Evolutionary conservation across 2,113 vertebrate species (phyloP).

Genomic region (Rhagologus leucostigma): DNA sequence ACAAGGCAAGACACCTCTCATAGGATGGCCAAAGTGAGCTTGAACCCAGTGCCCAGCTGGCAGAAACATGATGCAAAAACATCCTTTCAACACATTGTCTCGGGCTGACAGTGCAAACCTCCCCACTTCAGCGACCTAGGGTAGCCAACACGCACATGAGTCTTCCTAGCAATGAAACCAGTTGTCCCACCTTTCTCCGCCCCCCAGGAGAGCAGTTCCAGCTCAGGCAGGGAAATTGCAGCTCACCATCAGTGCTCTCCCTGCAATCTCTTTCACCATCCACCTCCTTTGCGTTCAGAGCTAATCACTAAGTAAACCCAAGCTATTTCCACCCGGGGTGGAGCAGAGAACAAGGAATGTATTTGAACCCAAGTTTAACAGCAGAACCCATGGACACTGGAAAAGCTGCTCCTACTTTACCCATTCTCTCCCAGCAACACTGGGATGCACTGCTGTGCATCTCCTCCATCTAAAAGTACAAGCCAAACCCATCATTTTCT

Average conservation of each 20-base stretch:
- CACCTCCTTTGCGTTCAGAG: background rate
- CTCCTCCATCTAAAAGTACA: background rate
- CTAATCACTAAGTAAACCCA: background rate
- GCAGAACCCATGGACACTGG: background rate
- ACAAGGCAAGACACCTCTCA: background rate
- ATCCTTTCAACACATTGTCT: background rate
- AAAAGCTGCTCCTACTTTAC: background rate
- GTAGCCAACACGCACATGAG: background rate
- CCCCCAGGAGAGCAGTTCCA: background rate
- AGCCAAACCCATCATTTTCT: background rate
- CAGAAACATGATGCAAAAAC: background rate
- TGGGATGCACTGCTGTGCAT: background rate
- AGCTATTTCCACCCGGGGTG: background rate
- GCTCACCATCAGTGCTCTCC: background rate
- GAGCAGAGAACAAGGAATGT: background rate
- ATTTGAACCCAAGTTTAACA: background rate
- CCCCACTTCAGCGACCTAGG: background rate
- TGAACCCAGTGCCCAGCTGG: background rate
- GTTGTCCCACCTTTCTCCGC: background rate
- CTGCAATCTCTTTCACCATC: background rate
- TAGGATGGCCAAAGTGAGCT: background rate
- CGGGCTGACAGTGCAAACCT: background rate
- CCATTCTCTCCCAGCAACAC: background rate
- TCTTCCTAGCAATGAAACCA: background rate
- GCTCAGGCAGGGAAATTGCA: background rate